Conservation (phyloP, 2,888 invertebrate genomes). For the Dasysyrphus albostriatus region DNA sequence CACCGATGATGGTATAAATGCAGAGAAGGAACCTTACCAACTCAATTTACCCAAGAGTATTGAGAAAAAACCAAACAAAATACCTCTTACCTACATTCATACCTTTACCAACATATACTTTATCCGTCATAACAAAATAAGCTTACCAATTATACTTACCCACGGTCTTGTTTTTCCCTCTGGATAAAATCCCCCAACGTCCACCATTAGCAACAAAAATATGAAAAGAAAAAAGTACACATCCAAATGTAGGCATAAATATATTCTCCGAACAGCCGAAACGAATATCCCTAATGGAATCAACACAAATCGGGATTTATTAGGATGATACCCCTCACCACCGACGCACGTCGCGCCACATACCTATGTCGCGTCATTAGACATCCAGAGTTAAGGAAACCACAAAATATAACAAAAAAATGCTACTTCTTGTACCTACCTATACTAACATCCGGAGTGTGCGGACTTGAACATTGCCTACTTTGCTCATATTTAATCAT, state of each 20-base stretch:
- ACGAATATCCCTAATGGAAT: slow-evolving; percentile 72
- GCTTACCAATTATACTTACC: slow-evolving; percentile 6
- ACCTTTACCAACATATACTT: neutral
- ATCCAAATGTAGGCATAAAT: neutral
- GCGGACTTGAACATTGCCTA: slow-evolving; percentile 32
- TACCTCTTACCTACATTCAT: neutral
- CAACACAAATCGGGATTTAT: slow-evolving; percentile 73
- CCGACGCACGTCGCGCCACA: slow-evolving; percentile 33
- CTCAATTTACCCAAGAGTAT: neutral
- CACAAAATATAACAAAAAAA: slow-evolving; percentile 1
- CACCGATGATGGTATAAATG: neutral
- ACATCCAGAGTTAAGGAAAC: slow-evolving; percentile 4
- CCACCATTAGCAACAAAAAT: slow-evolving; percentile 53
- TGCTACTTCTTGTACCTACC: neutral
- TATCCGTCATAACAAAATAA: slow-evolving; percentile 26
- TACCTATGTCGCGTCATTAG: slow-evolving; percentile 46
- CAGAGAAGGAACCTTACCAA: neutral
- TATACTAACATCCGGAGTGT: slow-evolving; percentile 9
- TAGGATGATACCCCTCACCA: slow-evolving; percentile 39
- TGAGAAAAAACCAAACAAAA: neutral
- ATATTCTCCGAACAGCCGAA: slow-evolving; percentile 19
- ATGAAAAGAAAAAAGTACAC: neutral
- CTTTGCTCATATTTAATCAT: slow-evolving; percentile 62
- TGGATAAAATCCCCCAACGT: slow-evolving; percentile 28
- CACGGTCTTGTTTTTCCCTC: slow-evolving; percentile 10